These are phyloP conservation scores for Synergus laeviventris DNA, from an alignment of 2,888 invertebrate genomes.

Conservation along the genomic window DNA sequence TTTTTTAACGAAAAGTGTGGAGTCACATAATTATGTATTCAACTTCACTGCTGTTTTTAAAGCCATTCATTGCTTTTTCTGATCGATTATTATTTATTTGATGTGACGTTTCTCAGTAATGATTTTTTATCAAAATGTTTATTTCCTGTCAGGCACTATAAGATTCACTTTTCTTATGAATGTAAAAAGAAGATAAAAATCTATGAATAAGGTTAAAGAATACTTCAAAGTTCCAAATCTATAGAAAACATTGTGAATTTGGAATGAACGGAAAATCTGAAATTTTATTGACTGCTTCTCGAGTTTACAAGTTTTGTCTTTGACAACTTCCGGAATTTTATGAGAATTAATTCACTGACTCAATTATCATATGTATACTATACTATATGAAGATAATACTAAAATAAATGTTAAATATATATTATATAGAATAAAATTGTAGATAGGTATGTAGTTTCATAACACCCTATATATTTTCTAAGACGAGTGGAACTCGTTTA, in stretches of 20 bases:
- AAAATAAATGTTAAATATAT: no score
- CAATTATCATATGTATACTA: no score
- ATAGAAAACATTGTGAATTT: neutral
- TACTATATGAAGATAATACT: no score
- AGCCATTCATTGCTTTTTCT: neutral
- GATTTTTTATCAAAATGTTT: neutral
- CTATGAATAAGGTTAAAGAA: neutral
- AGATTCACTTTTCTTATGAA: neutral
- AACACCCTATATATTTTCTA: conserved; percentile 1
- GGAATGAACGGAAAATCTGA: neutral
- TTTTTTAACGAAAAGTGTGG: neutral
- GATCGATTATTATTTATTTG: neutral
- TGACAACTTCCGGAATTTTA: neutral
- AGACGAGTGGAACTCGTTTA: neutral
- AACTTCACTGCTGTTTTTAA: neutral
- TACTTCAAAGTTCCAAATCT: neutral
- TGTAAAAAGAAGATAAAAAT: neutral
- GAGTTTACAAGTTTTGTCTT: neutral
- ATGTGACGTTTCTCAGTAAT: neutral
- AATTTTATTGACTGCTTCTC: neutral
- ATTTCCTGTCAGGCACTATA: neutral
- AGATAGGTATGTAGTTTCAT: neutral
- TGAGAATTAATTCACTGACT: neutral
- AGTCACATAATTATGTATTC: neutral
- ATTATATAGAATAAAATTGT: no score